A percentile compares a stretch with the other conserved stretches of the same genome.
These are phyloP conservation scores for Cryptus viduatorius DNA, from an alignment of 2,888 invertebrate species.

Conservation along the genomic window DNA sequence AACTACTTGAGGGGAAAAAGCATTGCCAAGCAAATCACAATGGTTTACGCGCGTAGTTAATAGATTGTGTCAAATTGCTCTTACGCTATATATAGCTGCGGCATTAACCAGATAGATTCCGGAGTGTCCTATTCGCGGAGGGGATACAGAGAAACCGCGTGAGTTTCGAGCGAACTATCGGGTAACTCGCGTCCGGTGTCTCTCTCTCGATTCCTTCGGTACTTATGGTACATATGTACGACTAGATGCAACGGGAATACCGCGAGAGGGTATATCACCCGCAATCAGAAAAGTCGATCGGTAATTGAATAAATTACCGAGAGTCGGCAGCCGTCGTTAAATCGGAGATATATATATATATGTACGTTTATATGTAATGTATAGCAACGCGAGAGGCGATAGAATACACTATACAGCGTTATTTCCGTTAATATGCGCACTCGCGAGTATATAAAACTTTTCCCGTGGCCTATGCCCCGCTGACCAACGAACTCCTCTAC, in stretches of 20 bases:
- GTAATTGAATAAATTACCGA: constrained; percentile 79
- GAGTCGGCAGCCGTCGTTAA: constrained; percentile 38
- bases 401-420: background rate
- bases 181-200: constrained; percentile 67
- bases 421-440: constrained; percentile 36
- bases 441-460: constrained; percentile 21
- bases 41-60: constrained; percentile 73
- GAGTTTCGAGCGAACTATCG: constrained; percentile 56
- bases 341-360: constrained; percentile 61
- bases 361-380: background rate
- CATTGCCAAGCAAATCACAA: constrained; percentile 74
- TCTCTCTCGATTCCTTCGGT: constrained; percentile 35
- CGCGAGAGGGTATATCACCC: constrained; percentile 67
- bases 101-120: constrained; percentile 34
- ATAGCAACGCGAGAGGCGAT: background rate
- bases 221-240: constrained; percentile 16
- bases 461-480: constrained; percentile 28
- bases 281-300: constrained; percentile 80
- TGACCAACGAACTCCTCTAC: constrained; percentile 23
- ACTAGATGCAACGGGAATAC: constrained; percentile 44
- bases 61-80: constrained; percentile 80
- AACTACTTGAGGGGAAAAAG: constrained; percentile 29
- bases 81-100: constrained; percentile 13
- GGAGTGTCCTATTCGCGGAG: background rate
- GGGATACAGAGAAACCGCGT: background rate